phyloP scores from a whole-genome alignment of 2,113 vertebrate genomes.

The Paraplagusia blochii region DNA sequence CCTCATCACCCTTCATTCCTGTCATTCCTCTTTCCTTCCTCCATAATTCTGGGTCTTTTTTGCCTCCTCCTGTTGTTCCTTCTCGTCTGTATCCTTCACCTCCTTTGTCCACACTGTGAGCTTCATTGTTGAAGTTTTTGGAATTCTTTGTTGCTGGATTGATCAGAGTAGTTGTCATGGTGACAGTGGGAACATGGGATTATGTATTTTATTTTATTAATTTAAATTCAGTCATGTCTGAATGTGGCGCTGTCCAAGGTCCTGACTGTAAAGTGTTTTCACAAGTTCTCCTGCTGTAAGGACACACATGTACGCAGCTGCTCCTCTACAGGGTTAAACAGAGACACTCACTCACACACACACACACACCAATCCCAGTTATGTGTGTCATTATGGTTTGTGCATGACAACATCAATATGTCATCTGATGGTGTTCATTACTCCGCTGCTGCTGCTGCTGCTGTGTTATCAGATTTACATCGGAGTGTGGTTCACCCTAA shows the following conservation, averaged over 20 bases:
- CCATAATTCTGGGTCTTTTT: too few relatives aligned
- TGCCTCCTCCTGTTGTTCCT: constrained; percentile 9
- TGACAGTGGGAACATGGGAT: constrained; percentile 39
- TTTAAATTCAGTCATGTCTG: constrained; percentile 24
- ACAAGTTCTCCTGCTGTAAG: constrained; percentile 13
- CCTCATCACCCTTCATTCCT: background rate
- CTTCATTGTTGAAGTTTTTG: constrained; percentile 72
- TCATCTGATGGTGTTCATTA: constrained; percentile 72
- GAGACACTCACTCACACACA: constrained; percentile 15
- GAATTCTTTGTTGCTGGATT: constrained; percentile 88
- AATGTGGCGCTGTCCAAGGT: constrained; percentile 53
- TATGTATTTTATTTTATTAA: too few relatives aligned
- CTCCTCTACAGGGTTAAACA: constrained; percentile 1
- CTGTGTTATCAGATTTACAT: constrained; percentile 69
- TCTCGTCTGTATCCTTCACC: background rate
- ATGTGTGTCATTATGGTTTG: constrained; percentile 53
- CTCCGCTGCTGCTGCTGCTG: constrained; percentile 24
- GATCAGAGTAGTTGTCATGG: constrained; percentile 89
- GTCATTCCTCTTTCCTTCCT: too few relatives aligned
- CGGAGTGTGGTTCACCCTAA: constrained; percentile 60
- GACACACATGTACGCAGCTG: constrained; percentile 21
- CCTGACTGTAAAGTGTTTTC: constrained; percentile 36
- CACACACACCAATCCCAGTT: constrained; percentile 39
- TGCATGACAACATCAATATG: constrained; percentile 64
- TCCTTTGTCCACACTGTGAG: background rate